A percentile compares a stretch with the other conserved stretches of the same genome.
These are phyloP conservation scores for Graphium colonna DNA, from an alignment of 2,888 invertebrate genomes.

Conservation along the genomic window DNA sequence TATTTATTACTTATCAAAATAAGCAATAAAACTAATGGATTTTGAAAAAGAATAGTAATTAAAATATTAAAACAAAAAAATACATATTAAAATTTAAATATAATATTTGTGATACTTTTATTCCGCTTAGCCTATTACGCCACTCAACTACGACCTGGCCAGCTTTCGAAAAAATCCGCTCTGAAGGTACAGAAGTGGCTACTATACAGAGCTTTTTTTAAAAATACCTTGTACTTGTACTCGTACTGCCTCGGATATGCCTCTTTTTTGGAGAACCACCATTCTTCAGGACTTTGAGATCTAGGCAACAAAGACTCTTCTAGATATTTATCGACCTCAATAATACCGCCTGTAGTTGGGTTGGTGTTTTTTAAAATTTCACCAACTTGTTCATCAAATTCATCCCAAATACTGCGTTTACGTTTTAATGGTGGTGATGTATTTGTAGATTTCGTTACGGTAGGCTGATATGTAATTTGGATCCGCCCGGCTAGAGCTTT, in stretches of 20 bases:
- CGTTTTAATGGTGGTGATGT: background rate
- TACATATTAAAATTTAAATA: too few species aligned
- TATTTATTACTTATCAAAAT: too few species aligned
- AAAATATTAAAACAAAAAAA: too few species aligned
- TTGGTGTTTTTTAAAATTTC: slow-evolving; percentile 11
- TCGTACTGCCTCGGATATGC: slow-evolving; percentile 14
- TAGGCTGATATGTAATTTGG: background rate
- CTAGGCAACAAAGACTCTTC: slow-evolving; percentile 9
- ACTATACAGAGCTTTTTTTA: slow-evolving; percentile 4
- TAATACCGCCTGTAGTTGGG: slow-evolving; percentile 10
- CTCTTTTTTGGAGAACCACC: slow-evolving; percentile 18
- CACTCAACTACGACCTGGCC: too few species aligned
- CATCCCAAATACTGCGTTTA: slow-evolving; percentile 16
- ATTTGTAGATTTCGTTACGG: background rate
- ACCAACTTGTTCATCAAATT: slow-evolving; percentile 14
- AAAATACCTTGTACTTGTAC: too few species aligned
- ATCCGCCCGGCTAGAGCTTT: slow-evolving; percentile 3
- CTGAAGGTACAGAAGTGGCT: slow-evolving; percentile 16
- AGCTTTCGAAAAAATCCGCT: too few species aligned
- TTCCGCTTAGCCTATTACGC: too few species aligned
- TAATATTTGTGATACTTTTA: too few species aligned
- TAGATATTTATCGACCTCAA: too few species aligned
- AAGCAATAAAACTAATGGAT: too few species aligned
- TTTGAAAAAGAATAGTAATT: too few species aligned
- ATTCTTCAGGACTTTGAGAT: background rate